A percentile compares a stretch with the other conserved stretches of the same genome.
Conservation (phyloP, 2,113 vertebrate genomes). For the Elgaria multicarinata region DNA sequence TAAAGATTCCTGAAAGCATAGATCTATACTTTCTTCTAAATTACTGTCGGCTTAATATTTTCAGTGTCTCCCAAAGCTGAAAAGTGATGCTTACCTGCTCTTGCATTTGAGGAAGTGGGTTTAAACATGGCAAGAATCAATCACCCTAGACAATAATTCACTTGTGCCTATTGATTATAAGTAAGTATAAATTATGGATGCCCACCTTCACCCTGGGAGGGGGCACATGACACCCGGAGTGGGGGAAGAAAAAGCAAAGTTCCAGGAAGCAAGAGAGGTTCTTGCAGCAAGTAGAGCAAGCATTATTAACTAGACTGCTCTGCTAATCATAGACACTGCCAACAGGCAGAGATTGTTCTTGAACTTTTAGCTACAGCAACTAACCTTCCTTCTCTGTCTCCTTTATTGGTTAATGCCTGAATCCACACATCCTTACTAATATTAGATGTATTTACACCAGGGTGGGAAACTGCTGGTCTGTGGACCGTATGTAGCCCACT, state of each 20-base stretch:
- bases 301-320: neutral
- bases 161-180: slow-evolving; percentile 1
- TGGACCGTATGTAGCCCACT: neutral
- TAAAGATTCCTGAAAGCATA: slow-evolving; percentile 54
- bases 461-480: neutral
- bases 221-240: neutral
- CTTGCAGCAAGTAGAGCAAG: neutral
- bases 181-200: neutral
- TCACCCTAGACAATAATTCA: neutral
- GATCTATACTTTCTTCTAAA: slow-evolving; percentile 61
- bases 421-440: neutral
- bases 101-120: neutral
- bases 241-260: neutral
- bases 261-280: neutral
- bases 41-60: slow-evolving; percentile 49
- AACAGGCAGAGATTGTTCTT: neutral
- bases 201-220: neutral
- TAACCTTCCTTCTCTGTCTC: neutral
- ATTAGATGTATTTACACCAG: neutral
- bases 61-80: slow-evolving; percentile 1
- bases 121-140: neutral
- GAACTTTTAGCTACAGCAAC: neutral
- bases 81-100: neutral
- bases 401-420: neutral
- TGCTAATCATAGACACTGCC: neutral